Base-by-base conservation (phyloP, 2,113 vertebrate genomes). In the Ctenodactylus gundi region DNA sequence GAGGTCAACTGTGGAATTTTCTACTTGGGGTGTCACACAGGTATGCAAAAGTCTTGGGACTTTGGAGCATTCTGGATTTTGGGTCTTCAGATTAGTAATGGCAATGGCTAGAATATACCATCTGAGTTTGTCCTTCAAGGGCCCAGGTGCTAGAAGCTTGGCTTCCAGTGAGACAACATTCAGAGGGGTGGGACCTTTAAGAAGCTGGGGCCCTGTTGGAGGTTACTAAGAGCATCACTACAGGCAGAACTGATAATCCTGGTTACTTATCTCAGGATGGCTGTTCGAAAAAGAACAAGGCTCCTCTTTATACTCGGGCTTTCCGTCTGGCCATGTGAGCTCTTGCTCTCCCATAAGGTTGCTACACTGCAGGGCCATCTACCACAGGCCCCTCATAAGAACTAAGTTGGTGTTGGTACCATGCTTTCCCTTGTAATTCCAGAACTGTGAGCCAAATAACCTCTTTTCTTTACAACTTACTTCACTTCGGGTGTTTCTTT, bases 141-240 rank as follows among this genome's bases (percentile, higher is more conserved):
- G 31, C 21, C 49, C 29, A 2, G 1, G n/a, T 29, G 65, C 44
- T n/a, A 14, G 44, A 15, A 14, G 29, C 31, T 25, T 11, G 27
- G 13, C 6, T 31, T 18, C 5, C 21, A 27, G 46, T 5, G 3
- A 0, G 6, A 7, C 1, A 4, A 20, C 11, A 27, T 67, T 29
- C 25, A 67, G 57, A 41, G 29, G 21, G 36, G 20, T 23, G 4
- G 57, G 34, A 18, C 13, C 53, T 17, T 49, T 11, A 41, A 20
- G 44, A 27, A 44, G 44, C 4, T n/a, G n/a, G n/a, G 73, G n/a
- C 17, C 14, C n/a, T 8, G 1, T 11, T 4, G 29, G 34, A 5
- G 25, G 20, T 36, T 44, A 36, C 10, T 0, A 11, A 8, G 21
- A 20, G 3, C 12, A 39, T 27, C 39, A 4, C 27, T 18, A 13